Conservation (phyloP, 2,113 vertebrate genomes). For the Passerina amoena region DNA sequence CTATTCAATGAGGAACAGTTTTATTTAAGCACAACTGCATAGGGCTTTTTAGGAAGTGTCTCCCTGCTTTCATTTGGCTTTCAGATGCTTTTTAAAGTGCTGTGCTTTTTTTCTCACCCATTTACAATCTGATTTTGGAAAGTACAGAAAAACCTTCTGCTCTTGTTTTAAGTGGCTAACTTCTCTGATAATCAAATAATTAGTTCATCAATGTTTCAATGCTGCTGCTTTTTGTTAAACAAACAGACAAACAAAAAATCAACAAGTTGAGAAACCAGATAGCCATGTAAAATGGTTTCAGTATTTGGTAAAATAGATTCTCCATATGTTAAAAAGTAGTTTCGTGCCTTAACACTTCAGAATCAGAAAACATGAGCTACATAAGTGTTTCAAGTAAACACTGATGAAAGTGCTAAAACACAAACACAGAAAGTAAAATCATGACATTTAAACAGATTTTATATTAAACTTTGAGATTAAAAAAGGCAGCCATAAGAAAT, state of each 20-base stretch:
- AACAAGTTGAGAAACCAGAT: background rate
- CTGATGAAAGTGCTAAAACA: background rate
- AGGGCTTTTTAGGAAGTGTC: background rate
- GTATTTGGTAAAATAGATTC: background rate
- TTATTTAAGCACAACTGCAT: constrained; percentile 51
- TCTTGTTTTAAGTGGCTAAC: background rate
- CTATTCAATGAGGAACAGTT: constrained; percentile 64
- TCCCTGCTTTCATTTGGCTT: background rate
- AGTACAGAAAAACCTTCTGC: background rate
- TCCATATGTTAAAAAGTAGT: background rate
- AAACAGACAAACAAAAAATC: background rate
- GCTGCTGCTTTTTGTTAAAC: background rate
- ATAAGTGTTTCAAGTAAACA: background rate
- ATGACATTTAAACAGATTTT: background rate
- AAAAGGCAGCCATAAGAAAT: background rate
- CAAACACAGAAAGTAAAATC: background rate
- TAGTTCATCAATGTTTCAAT: background rate
- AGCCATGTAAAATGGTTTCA: background rate
- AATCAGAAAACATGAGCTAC: background rate
- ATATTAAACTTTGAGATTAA: background rate
- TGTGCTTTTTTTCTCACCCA: background rate
- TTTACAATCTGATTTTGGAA: background rate
- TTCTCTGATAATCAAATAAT: background rate
- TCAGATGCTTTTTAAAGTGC: background rate
- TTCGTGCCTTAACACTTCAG: background rate